phyloP scores from a whole-genome alignment of 2,797 vertebrate genomes.

The Acanthurus leucopareius region DNA sequence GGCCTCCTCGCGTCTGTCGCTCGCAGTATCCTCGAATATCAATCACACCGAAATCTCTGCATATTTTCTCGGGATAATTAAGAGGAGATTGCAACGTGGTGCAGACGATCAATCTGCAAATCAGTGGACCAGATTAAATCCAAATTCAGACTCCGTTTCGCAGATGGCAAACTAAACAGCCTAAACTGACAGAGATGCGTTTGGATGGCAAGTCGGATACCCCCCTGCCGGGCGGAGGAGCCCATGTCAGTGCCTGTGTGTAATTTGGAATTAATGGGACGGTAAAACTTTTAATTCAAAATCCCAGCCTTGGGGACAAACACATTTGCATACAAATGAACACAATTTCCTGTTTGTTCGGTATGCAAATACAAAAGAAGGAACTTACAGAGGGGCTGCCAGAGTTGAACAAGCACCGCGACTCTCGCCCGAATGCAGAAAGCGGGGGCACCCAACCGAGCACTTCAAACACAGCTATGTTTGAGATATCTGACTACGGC shows the following conservation, averaged over 20 bases:
- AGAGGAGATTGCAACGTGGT: conserved; percentile 75
- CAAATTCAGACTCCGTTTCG: conserved; percentile 70
- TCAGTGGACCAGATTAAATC: conserved; percentile 80
- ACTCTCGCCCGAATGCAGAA: conserved; percentile 55
- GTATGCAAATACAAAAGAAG: conserved; percentile 87
- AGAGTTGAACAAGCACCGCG: conserved; percentile 65
- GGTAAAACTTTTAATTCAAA: conserved; percentile 91
- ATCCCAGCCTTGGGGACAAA: conserved; percentile 88
- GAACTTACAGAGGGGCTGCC: conserved; percentile 73
- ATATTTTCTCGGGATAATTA: conserved; percentile 80
- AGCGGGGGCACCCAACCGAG: conserved; percentile 79
- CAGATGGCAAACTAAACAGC: conserved; percentile 85
- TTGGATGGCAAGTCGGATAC: conserved; percentile 72
- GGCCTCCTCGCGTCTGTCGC: conserved; percentile 79
- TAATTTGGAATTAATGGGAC: conserved; percentile 90
- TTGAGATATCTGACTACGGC: conserved; percentile 78
- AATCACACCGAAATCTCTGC: conserved; percentile 80
- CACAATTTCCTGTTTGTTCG: conserved; percentile 90
- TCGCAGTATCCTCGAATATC: conserved; percentile 77
- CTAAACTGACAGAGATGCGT: conserved; percentile 80
- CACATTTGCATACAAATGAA: conserved; percentile 92
- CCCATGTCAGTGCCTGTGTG: conserved; percentile 83
- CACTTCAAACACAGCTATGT: conserved; percentile 83
- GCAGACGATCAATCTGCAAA: conserved; percentile 84
- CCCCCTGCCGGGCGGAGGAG: conserved; percentile 75